Evolutionary conservation across 2,797 vertebrate genomes (phyloP).

Genomic region (Decapterus maruadsi): DNA sequence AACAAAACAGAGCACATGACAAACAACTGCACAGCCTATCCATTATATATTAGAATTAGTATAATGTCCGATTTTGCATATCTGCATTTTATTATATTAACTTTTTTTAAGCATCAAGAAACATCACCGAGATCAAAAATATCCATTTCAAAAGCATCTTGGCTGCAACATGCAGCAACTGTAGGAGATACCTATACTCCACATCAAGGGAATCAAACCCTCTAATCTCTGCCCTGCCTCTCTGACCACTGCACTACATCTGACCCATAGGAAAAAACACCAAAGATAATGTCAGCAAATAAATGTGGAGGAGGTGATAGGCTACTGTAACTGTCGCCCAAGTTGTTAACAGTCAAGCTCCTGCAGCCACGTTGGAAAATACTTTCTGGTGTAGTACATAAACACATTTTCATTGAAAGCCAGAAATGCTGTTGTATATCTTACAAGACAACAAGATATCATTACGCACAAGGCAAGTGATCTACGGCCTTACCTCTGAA

Average conservation of each 20-base stretch:
- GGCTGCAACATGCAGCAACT: neutral
- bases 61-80: neutral
- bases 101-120: neutral
- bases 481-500: constrained; percentile 92
- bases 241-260: no score
- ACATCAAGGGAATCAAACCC: neutral
- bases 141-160: neutral
- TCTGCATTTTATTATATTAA: neutral
- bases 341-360: no score
- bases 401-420: no score
- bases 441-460: neutral
- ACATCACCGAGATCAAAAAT: neutral
- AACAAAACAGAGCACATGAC: neutral
- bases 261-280: no score
- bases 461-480: neutral
- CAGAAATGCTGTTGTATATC: neutral
- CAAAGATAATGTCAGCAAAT: no score
- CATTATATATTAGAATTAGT: no score
- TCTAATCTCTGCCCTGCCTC: no score
- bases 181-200: neutral
- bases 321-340: no score
- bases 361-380: no score
- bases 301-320: no score
- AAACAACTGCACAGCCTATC: neutral
- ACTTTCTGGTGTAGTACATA: no score